Base-by-base conservation (phyloP, 2,888 invertebrate genomes). In the Caenorhabditis virilis region DNA sequence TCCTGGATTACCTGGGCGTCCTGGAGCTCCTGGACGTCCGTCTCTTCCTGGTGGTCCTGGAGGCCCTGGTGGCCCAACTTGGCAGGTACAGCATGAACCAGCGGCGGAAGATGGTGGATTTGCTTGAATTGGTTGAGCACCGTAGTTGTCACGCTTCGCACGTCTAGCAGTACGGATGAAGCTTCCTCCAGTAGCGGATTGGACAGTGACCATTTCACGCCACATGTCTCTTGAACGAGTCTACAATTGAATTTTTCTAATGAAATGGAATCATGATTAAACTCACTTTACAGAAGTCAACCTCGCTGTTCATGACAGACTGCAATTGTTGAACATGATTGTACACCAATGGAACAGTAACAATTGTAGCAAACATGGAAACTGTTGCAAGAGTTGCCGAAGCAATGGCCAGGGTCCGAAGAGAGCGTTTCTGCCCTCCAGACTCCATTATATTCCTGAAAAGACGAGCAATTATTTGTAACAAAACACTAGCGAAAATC, bases 261-360 rank as follows among this genome's bases (percentile, higher is more conserved):
- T 30, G 30, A 9, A 9, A 9, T 13, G n/a, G n/a, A n/a, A n/a
- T n/a, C n/a, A n/a, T n/a, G 25, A 54, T 1, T 9, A 15, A 26
- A 23, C 9, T 30, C 51, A 80, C 81, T 76, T 82, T 82, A 71
- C 82, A 82, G 62, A 82, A 82, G 51, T 83, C 82, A 26, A 83
- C 82, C 58, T 83, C 83, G 46, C 78, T 83, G 63, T 80, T 82
- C 83, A 83, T 83, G 57, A 76, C 82, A 35, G 79, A 75, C 60
- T 83, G 83, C 27, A 82, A 73, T 39, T 66, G 71, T 57, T 83
- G 82, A 15, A 83, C 81, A 64, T 83, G 80, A 59, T 77, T 76
- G 72, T 83, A 83, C 25, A 83, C 82, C 20, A 83, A 69, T n/a
- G 83, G 83, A 22, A 83, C 71, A 45, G 80, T 82, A 53, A 83